Evolutionary conservation across 2,797 vertebrate genomes (phyloP), one percentile per base, ranked within the genome.

Genomic region (Coregonus ussuriensis): DNA sequence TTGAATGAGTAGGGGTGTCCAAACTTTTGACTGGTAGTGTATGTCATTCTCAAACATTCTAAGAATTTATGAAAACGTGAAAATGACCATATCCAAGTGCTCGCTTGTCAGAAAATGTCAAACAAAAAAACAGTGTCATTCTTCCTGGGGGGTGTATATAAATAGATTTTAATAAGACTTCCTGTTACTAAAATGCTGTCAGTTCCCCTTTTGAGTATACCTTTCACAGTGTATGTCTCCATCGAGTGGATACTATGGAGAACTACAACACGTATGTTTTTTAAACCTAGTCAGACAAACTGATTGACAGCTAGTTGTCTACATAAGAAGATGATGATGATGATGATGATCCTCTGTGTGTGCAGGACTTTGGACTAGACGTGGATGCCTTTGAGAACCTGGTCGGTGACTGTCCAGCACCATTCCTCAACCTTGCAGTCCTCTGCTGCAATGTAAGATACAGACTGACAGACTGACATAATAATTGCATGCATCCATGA

Each of bases 321-420:
- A 5, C 14, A 16, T 67, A 6, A 35, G 35, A 29, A 14, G 51
- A n/a, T n/a, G n/a, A n/a, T n/a, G n/a, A 31, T 72, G n/a, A 52
- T 71, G 25, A 31, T 14, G 14, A 52, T 31, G 25, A 18, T 33
- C 14, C 77, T 68, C 51, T 16, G 11, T 79, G 53, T 82, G 4
- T 79, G 0, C 84, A 96, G 96, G 92, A 96, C 86, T 97, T 96
- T 77, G 96, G 96, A 7, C 86, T 97, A 85, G 95, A 97, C 0
- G 59, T 95, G 74, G 84, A 91, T 16, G 82, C 94, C 0, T 97
- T 97, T 86, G 89, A 89, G 80, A 92, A 92, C 47, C 91, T 97
- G 91, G 93, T 96, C 15, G 94, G 83, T 65, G 93, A 94, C 89
- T 96, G 96, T 79, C 96, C 95, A 0, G 76, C 82, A 0, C 79